phyloP scores from a whole-genome alignment of 1,140 invertebrate species.

The Eriosoma lanigerum region DNA sequence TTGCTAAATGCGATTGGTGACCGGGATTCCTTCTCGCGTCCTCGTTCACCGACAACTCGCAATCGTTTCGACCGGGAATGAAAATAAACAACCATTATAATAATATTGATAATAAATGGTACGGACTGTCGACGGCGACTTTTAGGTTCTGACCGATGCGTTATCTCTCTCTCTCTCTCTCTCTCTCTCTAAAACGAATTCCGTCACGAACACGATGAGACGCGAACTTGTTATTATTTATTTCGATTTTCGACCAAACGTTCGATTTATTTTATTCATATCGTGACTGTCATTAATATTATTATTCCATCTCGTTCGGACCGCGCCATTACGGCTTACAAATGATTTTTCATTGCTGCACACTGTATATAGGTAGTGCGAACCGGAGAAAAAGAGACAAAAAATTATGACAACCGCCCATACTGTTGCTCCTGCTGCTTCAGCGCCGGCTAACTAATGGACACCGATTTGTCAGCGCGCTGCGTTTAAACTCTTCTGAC shows the following conservation, averaged over 20 bases:
- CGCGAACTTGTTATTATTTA: slow-evolving; percentile 23
- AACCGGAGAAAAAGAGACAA: neutral
- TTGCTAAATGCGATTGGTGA: neutral
- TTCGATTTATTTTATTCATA: neutral
- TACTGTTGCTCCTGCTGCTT: neutral
- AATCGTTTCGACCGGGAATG: slow-evolving; percentile 9
- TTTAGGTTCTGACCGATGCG: neutral
- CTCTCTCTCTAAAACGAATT: neutral
- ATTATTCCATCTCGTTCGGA: neutral
- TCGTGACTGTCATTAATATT: slow-evolving; percentile 27
- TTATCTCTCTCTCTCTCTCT: neutral
- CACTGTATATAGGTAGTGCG: too few species aligned
- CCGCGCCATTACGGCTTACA: neutral
- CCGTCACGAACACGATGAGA: slow-evolving; percentile 22
- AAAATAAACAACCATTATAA: neutral
- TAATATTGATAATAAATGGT: slow-evolving; percentile 23
- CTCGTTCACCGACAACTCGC: neutral
- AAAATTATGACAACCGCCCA: slow-evolving; percentile 37
- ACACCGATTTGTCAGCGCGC: slow-evolving; percentile 39
- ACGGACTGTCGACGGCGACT: neutral
- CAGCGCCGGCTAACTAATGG: slow-evolving; percentile 35
- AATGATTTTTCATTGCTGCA: slow-evolving; percentile 44
- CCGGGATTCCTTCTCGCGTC: neutral
- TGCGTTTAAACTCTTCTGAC: slow-evolving; percentile 20
- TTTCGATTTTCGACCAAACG: slow-evolving; percentile 28